Conservation (phyloP, 2,797 vertebrate genomes). For the Platalea minor region DNA sequence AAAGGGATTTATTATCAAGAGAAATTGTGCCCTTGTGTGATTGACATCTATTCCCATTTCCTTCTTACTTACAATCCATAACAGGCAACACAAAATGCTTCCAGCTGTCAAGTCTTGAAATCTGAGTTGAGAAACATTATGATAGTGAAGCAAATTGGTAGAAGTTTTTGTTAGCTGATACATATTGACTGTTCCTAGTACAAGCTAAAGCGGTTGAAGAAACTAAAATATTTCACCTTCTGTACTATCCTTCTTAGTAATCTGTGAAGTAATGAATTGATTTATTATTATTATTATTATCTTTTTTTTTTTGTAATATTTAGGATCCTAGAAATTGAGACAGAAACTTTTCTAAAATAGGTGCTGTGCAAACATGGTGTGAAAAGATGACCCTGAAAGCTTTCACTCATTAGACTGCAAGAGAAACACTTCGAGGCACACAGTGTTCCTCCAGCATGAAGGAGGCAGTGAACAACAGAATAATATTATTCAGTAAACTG, state of each 20-base stretch:
- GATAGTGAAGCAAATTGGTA: not conserved
- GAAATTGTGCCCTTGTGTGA: not conserved
- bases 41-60: not conserved
- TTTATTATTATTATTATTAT: not conserved
- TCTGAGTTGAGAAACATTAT: not conserved
- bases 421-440: not conserved
- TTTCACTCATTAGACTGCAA: not conserved
- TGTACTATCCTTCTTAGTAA: not conserved
- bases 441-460: not conserved
- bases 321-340: not conserved
- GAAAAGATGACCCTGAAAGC: not conserved
- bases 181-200: not conserved
- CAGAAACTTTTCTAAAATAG: not conserved
- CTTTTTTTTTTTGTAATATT: not conserved
- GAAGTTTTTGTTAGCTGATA: not conserved
- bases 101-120: not conserved
- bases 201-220: not conserved
- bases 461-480: not conserved
- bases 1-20: not conserved
- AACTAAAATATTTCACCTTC: not conserved
- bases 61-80: not conserved
- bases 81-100: not conserved
- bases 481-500: not conserved
- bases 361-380: not conserved
- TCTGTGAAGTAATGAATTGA: not conserved